These are phyloP conservation scores for Drosophila gunungcola DNA, from an alignment of 1,140 invertebrate genomes.

Conservation along the genomic window DNA sequence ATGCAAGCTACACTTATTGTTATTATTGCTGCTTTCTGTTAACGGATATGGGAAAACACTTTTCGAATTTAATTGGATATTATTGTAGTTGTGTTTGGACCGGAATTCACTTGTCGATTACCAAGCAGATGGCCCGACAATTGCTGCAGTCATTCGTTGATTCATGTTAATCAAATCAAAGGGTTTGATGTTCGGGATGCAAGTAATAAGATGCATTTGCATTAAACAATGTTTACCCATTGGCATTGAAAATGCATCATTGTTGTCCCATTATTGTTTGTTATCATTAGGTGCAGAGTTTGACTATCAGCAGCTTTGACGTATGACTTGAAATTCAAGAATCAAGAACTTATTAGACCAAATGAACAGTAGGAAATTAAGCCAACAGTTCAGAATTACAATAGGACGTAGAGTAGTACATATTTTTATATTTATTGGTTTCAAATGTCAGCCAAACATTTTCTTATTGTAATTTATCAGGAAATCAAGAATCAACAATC, in stretches of 20 bases:
- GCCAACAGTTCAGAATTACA: background rate
- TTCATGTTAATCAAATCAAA: conserved; percentile 41
- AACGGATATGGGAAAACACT: conserved; percentile 29
- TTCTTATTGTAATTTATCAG: too few species aligned
- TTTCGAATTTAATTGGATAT: conserved; percentile 55
- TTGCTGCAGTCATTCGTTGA: conserved; percentile 1
- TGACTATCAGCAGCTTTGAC: conserved; percentile 7
- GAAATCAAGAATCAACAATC: too few species aligned
- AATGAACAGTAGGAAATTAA: conserved; percentile 11
- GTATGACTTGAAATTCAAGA: conserved; percentile 2
- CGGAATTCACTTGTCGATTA: conserved; percentile 33
- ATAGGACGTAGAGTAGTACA: background rate
- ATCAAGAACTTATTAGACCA: conserved; percentile 7
- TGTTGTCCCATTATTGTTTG: conserved; percentile 27
- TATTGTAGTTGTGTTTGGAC: conserved; percentile 41
- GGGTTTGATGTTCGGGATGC: background rate
- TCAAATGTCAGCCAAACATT: too few species aligned
- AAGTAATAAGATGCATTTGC: conserved; percentile 39
- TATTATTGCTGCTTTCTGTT: conserved; percentile 24
- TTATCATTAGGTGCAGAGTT: conserved; percentile 12
- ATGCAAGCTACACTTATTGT: conserved; percentile 36
- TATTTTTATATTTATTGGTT: too few species aligned
- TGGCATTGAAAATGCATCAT: conserved; percentile 30
- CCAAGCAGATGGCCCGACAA: background rate
- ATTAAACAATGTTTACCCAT: conserved; percentile 29